Evolutionary conservation across 1,140 invertebrate genomes (phyloP).

Genomic region (Drosophila pseudoananassae): DNA sequence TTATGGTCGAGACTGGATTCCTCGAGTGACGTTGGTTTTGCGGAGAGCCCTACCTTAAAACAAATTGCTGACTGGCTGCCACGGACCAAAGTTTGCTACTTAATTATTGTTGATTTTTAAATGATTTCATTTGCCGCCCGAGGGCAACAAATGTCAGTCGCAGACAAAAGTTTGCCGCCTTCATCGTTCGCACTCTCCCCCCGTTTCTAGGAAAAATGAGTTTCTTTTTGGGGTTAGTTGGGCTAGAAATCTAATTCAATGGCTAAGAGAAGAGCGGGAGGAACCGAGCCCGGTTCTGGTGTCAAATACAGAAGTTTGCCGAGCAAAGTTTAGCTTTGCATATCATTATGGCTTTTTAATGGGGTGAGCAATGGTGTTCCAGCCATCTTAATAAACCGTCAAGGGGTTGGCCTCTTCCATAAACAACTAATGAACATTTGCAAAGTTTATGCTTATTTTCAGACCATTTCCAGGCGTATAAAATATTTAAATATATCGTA

Average conservation of each 20-base stretch:
- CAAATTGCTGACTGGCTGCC: conserved; percentile 32
- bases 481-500: not conserved
- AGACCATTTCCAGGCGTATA: not conserved
- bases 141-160: conserved; percentile 52
- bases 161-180: conserved; percentile 42
- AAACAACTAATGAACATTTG: conserved; percentile 1
- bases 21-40: conserved; percentile 13
- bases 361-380: conserved; percentile 28
- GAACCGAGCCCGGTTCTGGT: conserved; percentile 3
- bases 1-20: conserved; percentile 46
- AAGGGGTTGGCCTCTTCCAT: conserved; percentile 15
- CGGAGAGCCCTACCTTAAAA: conserved; percentile 34
- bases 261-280: not conserved
- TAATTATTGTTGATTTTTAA: conserved; percentile 78
- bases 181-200: not conserved
- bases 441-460: conserved; percentile 1
- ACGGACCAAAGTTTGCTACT: conserved; percentile 57
- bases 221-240: conserved; percentile 44
- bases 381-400: conserved; percentile 37
- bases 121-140: conserved; percentile 60
- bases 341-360: conserved; percentile 48
- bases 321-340: conserved; percentile 45
- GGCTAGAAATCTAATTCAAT: conserved; percentile 39
- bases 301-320: conserved; percentile 52
- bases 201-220: conserved; percentile 12